phyloP scores from a whole-genome alignment of 2,888 invertebrate species.

The Diarsia rubi region DNA sequence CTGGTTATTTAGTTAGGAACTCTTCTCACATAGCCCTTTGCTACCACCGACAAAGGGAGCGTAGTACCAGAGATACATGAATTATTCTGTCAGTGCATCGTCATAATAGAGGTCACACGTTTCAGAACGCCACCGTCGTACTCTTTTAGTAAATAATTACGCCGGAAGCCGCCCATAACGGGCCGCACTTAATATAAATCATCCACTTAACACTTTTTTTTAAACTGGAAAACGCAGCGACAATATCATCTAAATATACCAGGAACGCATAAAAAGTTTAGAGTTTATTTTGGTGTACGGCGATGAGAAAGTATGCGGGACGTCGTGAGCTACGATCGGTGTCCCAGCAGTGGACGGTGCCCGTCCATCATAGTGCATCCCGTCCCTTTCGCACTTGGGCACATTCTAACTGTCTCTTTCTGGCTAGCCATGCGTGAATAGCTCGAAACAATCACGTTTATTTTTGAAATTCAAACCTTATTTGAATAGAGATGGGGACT shows the following conservation, averaged over 20 bases:
- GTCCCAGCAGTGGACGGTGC: conserved; percentile 83
- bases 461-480: conserved; percentile 82
- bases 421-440: conserved; percentile 81
- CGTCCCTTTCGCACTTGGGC: conserved; percentile 73
- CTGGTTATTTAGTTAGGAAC: conserved; percentile 44
- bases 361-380: conserved; percentile 85
- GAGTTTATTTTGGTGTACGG: conserved; percentile 87
- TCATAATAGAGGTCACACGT: conserved; percentile 76
- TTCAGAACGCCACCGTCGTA: conserved; percentile 70
- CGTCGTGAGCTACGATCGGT: conserved; percentile 84
- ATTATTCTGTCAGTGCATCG: conserved; percentile 79
- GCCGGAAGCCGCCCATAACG: conserved; percentile 87
- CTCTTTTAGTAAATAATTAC: conserved; percentile 82
- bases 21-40: conserved; percentile 57
- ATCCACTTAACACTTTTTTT: conserved; percentile 90
- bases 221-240: conserved; percentile 80
- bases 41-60: conserved; percentile 73
- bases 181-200: conserved; percentile 88
- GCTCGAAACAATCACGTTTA: conserved; percentile 86
- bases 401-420: conserved; percentile 68
- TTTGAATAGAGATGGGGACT: conserved; percentile 69
- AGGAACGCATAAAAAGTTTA: conserved; percentile 86
- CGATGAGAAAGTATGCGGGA: conserved; percentile 89
- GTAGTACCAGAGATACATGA: conserved; percentile 72
- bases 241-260: conserved; percentile 88